Conservation (phyloP, 1,140 invertebrate species). For the Cataglyphis hispanica region DNA sequence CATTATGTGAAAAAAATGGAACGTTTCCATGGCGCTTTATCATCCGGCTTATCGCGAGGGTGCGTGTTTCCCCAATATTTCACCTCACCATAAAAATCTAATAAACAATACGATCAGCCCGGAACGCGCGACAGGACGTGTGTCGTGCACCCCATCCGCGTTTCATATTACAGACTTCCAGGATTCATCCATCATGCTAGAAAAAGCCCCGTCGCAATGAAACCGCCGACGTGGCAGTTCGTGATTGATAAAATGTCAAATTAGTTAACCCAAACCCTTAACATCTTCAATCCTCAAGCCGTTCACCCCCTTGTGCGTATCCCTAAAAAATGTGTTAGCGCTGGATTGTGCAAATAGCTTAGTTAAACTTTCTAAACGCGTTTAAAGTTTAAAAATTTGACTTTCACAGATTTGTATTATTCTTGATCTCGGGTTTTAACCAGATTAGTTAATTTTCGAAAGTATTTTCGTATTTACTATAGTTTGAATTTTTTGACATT, state of each 20-base stretch:
- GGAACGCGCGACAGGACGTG: constrained; percentile 21
- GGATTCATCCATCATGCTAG: constrained; percentile 80
- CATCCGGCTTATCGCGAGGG: constrained; percentile 73
- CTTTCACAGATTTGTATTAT: background rate
- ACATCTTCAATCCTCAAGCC: constrained; percentile 56
- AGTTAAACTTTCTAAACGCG: background rate
- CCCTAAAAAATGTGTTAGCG: background rate
- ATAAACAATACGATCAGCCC: constrained; percentile 80
- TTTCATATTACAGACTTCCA: constrained; percentile 78
- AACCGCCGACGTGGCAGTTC: constrained; percentile 71
- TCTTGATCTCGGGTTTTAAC: too few relatives aligned
- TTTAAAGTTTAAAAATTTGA: background rate
- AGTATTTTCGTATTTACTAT: too few relatives aligned
- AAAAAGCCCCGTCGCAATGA: constrained; percentile 73
- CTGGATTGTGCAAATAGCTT: background rate
- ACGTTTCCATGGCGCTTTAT: constrained; percentile 68
- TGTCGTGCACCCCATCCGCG: constrained; percentile 42
- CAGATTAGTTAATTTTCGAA: too few relatives aligned
- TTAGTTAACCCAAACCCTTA: constrained; percentile 67
- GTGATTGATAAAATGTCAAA: constrained; percentile 83
- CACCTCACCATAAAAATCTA: constrained; percentile 80
- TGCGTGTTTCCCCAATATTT: constrained; percentile 70
- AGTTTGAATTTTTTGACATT: background rate
- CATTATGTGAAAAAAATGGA: constrained; percentile 42
- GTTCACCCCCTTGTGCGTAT: constrained; percentile 1